phyloP scores from a whole-genome alignment of 2,113 vertebrate genomes.

The Catharus minimus region DNA sequence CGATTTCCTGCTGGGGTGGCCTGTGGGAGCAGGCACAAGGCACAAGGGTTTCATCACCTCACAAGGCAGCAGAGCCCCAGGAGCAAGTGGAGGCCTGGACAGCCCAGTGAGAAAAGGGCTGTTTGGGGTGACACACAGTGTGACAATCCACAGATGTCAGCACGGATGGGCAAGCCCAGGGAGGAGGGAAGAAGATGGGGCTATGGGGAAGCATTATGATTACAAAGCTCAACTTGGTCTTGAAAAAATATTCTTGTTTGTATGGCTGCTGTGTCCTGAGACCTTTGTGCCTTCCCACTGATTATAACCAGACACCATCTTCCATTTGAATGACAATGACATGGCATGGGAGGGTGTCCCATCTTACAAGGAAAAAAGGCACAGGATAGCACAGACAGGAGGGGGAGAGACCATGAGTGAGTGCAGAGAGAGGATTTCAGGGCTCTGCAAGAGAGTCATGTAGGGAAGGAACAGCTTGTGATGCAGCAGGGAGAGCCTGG shows the following conservation, averaged over 20 bases:
- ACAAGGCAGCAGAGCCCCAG: fast-evolving
- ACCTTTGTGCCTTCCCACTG: not conserved
- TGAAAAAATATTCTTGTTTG: not conserved
- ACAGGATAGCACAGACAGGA: not conserved
- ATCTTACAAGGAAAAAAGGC: not conserved
- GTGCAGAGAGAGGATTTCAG: not conserved
- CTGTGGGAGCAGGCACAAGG: not conserved
- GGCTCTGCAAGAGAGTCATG: not conserved
- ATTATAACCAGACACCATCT: not conserved
- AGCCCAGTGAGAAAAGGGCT: not conserved
- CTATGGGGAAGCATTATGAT: not conserved
- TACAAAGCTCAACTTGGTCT: not conserved
- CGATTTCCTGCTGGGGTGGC: not conserved
- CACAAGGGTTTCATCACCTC: not conserved
- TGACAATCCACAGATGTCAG: not conserved
- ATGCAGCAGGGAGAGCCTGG: not conserved
- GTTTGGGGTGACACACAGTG: fast-evolving
- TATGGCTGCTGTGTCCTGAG: not conserved
- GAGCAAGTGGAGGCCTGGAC: not conserved
- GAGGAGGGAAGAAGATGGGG: not conserved
- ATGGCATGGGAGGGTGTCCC: not conserved
- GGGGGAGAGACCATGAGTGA: not conserved
- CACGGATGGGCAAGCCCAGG: fast-evolving
- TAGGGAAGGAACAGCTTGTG: not conserved
- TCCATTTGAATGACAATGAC: not conserved